These are phyloP conservation scores for Sebastiscus albofasciatus DNA, from an alignment of 2,797 vertebrate species.

Conservation along the genomic window DNA sequence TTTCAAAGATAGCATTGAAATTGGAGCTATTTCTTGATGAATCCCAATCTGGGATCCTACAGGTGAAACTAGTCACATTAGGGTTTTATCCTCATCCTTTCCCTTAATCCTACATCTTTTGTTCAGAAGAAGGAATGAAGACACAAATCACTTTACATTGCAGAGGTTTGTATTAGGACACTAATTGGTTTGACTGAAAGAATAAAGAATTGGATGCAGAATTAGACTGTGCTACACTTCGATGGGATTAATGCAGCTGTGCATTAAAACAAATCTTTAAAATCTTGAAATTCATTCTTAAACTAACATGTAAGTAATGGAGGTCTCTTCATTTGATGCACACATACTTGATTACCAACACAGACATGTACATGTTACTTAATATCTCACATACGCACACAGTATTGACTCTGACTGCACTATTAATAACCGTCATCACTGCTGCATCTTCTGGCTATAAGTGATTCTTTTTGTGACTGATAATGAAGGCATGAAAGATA, in stretches of 20 bases:
- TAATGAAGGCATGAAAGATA: slow-evolving; percentile 11
- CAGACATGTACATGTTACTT: slow-evolving; percentile 40
- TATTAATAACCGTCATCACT: slow-evolving; percentile 43
- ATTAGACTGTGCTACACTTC: background rate
- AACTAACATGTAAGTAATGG: slow-evolving; percentile 5
- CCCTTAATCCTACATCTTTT: background rate
- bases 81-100: background rate
- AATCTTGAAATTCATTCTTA: slow-evolving; percentile 10
- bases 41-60: background rate
- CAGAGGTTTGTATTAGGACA: background rate
- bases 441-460: slow-evolving; percentile 21
- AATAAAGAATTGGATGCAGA: background rate
- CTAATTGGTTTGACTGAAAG: background rate
- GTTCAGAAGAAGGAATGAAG: background rate
- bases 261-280: slow-evolving; percentile 18
- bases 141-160: slow-evolving; percentile 1
- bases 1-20: background rate
- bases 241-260: background rate
- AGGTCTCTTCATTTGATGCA: slow-evolving; percentile 24
- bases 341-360: slow-evolving; percentile 41
- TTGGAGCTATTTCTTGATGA: background rate
- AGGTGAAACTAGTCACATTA: background rate
- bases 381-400: slow-evolving; percentile 39
- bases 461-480: slow-evolving; percentile 30
- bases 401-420: slow-evolving; percentile 40